Percentiles rank a stretch among this genome's conserved stretches.
phyloP scores from a whole-genome alignment of 1,140 invertebrate genomes.

The Achatina immaculata region DNA sequence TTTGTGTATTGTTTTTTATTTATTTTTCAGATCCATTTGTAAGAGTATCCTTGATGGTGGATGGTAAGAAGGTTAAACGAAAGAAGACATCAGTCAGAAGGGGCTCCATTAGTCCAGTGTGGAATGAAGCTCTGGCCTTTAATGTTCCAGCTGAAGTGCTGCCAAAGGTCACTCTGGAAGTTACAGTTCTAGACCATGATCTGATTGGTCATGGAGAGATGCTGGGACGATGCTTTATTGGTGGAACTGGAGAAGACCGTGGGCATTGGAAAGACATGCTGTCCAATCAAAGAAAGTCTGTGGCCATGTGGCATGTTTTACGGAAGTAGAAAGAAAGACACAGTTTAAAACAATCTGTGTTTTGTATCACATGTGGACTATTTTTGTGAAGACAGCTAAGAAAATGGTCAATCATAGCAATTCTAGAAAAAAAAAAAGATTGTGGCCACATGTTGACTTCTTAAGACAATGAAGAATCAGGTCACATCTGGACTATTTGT shows the following conservation, averaged over 20 bases:
- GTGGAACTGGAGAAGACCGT: slow-evolving; percentile 76
- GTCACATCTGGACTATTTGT: too few relatives aligned
- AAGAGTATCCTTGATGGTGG: slow-evolving; percentile 75
- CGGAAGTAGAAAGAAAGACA: slow-evolving; percentile 70
- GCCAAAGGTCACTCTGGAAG: slow-evolving; percentile 60
- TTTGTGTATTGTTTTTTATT: too few relatives aligned
- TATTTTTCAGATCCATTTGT: slow-evolving; percentile 75
- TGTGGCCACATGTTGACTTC: too few relatives aligned
- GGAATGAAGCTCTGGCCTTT: slow-evolving; percentile 76
- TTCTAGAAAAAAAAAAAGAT: too few relatives aligned
- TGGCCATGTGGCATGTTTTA: slow-evolving; percentile 88
- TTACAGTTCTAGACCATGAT: slow-evolving; percentile 62
- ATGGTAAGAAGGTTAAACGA: slow-evolving; percentile 75
- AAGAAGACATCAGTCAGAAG: slow-evolving; percentile 75
- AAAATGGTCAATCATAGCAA: too few relatives aligned
- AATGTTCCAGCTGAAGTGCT: slow-evolving; percentile 73
- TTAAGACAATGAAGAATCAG: too few relatives aligned
- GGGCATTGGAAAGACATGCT: slow-evolving; percentile 89
- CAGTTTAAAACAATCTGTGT: background rate
- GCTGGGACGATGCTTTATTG: slow-evolving; percentile 54
- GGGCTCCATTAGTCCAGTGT: slow-evolving; percentile 74
- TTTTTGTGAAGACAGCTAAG: too few relatives aligned
- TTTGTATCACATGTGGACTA: too few relatives aligned
- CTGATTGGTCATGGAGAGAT: slow-evolving; percentile 62
- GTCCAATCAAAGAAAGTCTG: slow-evolving; percentile 82